Evolutionary conservation across 2,797 vertebrate species (phyloP).

Genomic region (Malacoctenus gilli): DNA sequence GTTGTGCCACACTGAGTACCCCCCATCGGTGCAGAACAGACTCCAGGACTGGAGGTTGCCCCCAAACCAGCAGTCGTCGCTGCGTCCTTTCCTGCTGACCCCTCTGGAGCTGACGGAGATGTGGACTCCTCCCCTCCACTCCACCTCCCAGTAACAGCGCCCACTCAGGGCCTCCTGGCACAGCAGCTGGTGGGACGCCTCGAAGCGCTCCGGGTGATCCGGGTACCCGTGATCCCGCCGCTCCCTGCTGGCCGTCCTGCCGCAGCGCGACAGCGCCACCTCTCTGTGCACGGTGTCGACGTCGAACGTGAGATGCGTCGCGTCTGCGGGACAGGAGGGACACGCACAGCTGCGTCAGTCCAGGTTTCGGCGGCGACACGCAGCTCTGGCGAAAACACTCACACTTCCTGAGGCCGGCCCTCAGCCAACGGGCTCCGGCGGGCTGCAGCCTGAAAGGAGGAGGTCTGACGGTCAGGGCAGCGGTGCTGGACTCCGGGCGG

Average conservation of each 20-base stretch:
- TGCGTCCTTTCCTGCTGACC: background rate
- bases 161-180: constrained; percentile 4
- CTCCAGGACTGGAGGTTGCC: constrained; percentile 32
- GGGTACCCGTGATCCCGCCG: constrained; percentile 12
- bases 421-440: constrained; percentile 16
- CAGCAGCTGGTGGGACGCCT: constrained; percentile 35
- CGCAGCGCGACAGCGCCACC: constrained; percentile 22
- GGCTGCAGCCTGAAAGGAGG: constrained; percentile 12
- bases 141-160: constrained; percentile 39
- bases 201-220: constrained; percentile 10
- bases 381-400: background rate
- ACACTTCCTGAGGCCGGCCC: constrained; percentile 29
- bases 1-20: constrained; percentile 24
- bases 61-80: constrained; percentile 18
- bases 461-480: background rate
- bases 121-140: constrained; percentile 18
- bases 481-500: too few species aligned
- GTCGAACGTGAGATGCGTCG: constrained; percentile 5
- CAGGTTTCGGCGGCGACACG: background rate
- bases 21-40: constrained; percentile 25
- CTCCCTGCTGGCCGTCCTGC: constrained; percentile 12
- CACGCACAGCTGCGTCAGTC: background rate
- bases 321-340: constrained; percentile 5
- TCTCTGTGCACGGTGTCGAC: constrained; percentile 22
- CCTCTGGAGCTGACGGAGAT: constrained; percentile 13